These are phyloP conservation scores for Eulemur rufifrons DNA, from an alignment of 2,113 vertebrate species.

Conservation along the genomic window DNA sequence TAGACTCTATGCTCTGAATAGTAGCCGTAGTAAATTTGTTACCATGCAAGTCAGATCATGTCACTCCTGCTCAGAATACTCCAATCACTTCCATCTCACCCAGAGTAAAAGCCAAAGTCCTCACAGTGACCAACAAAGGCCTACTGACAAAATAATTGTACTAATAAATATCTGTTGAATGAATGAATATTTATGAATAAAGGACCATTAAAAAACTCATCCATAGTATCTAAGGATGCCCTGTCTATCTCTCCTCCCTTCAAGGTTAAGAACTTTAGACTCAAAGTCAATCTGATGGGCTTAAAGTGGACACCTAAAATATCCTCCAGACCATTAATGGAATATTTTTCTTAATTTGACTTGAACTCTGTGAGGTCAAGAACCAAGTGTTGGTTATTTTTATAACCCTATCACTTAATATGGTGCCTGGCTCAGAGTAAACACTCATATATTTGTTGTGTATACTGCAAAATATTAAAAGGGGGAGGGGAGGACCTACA, in stretches of 20 bases:
- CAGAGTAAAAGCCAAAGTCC: neutral
- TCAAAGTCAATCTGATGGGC: neutral
- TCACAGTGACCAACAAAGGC: neutral
- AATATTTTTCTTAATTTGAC: neutral
- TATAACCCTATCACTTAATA: neutral
- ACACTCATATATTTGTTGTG: neutral
- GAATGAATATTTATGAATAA: neutral
- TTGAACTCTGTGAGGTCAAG: neutral
- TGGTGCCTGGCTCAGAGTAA: neutral
- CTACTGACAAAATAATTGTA: neutral
- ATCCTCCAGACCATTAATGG: neutral
- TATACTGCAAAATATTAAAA: neutral
- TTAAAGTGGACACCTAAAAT: neutral
- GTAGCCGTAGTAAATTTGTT: neutral
- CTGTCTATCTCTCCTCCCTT: neutral
- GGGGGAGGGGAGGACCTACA: neutral
- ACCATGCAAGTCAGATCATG: neutral
- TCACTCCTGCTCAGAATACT: neutral
- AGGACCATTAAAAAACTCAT: neutral
- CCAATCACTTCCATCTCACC: neutral
- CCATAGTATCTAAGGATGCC: neutral
- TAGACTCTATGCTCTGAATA: neutral
- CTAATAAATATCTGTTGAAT: neutral
- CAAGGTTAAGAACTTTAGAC: neutral
- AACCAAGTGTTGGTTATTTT: neutral